phyloP scores from a whole-genome alignment of 2,888 invertebrate species.

The Mimas tiliae region DNA sequence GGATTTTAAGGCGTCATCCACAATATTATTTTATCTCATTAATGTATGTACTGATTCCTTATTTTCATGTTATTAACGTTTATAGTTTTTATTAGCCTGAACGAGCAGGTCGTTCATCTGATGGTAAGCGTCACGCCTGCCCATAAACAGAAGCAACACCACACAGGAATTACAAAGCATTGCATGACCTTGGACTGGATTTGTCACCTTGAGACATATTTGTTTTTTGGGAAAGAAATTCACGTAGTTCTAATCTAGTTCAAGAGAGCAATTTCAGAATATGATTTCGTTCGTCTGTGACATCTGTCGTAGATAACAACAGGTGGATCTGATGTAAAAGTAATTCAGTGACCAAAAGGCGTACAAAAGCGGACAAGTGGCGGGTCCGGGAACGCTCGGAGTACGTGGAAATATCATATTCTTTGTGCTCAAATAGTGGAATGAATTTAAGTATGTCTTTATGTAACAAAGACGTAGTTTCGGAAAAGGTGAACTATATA shows the following conservation, averaged over 20 bases:
- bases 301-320: slow-evolving; percentile 25
- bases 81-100: too few relatives aligned
- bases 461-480: not conserved
- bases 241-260: slow-evolving; percentile 20
- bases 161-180: too few relatives aligned
- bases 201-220: too few relatives aligned
- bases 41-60: too few relatives aligned
- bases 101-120: too few relatives aligned
- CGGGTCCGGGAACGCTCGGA: not conserved
- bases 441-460: not conserved
- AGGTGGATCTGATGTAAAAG: slow-evolving; percentile 24
- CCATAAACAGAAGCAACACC: too few relatives aligned
- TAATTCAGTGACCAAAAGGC: slow-evolving; percentile 27
- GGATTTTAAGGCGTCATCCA: too few relatives aligned
- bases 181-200: too few relatives aligned
- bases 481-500: not conserved
- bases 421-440: slow-evolving; percentile 16
- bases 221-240: not conserved
- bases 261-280: slow-evolving; percentile 1
- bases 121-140: too few relatives aligned
- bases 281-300: slow-evolving; percentile 6
- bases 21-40: too few relatives aligned
- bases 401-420: slow-evolving; percentile 9
- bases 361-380: slow-evolving; percentile 23
- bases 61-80: too few relatives aligned